Base-by-base conservation (phyloP, 2,113 vertebrate species). In the Aegithalos caudatus region DNA sequence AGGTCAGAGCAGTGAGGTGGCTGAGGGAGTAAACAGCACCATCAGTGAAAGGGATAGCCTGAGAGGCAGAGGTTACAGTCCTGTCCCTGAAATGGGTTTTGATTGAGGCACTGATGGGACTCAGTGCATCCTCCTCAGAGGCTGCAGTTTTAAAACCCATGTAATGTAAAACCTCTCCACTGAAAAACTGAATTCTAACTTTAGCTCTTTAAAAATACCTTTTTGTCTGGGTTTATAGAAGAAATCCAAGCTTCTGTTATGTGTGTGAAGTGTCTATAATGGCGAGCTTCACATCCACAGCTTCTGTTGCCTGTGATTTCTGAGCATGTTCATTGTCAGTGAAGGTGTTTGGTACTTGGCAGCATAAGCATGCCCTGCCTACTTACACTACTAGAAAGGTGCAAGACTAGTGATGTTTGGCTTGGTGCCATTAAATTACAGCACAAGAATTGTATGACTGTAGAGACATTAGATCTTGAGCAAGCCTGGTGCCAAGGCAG, bases 301-400 rank as follows among this genome's bases (percentile, higher is more conserved):
- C 61, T 71, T 70, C 37, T 44, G 21, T 37, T 9, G 4, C 29
- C 5, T 8, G 0, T 70, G 1, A 79, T 76, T 65, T 86, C 17
- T 1, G 2, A 50, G 44, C 50, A 10, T 1, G 0, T 38, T 79
- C 38, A 11, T 84, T 14, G 2, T 48, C 23, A 25, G 31, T 42
- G 40, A 7, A 53, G 27, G 33, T 78, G 53, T 67, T 86, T 66
- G 51, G n/a, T 66, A 21, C 48, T 73, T 3, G 3, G 38, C 91
- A 80, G 53, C 7, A 3, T 66, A 74, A 86, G 51, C 40, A 5
- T 15, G 25, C 40, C 8, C 1, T 79, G 29, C 50, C 50, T 79
- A 10, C 37, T 53, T 57, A 38, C 4, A 2, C 62, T 67, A 1
- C 73, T 65, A 8, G 57, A 61, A 81, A 20, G 65, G 70, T 79